Conservation (phyloP, 2,888 invertebrate species). For the Aleiodes testaceus region DNA sequence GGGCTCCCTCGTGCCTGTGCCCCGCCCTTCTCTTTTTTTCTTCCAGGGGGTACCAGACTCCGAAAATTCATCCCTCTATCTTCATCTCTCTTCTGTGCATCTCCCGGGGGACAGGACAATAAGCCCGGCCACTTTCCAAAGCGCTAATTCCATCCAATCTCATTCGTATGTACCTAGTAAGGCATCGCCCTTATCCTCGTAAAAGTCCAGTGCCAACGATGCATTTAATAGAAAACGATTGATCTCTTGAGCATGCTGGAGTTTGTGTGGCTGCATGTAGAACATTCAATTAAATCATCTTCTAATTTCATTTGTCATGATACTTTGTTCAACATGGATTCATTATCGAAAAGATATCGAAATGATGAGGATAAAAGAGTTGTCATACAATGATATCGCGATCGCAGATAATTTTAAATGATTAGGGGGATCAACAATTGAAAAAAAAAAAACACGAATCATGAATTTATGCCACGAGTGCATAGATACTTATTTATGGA, state of each 20-base stretch:
- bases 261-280: slow-evolving; percentile 12
- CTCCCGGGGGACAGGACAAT: slow-evolving; percentile 35
- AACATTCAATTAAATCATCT: background rate
- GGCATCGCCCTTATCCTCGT: slow-evolving; percentile 39
- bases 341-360: no score
- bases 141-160: slow-evolving; percentile 42
- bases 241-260: slow-evolving; percentile 5
- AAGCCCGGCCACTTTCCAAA: slow-evolving; percentile 35
- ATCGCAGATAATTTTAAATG: no score
- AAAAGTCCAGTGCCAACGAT: slow-evolving; percentile 1
- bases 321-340: background rate
- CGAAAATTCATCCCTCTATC: slow-evolving; percentile 42
- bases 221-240: slow-evolving; percentile 38
- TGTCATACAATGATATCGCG: no score
- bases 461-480: no score
- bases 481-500: no score
- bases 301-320: background rate
- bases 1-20: slow-evolving; percentile 61
- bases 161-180: slow-evolving; percentile 35
- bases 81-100: slow-evolving; percentile 17
- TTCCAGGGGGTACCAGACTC: slow-evolving; percentile 55
- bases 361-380: no score
- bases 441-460: no score
- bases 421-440: no score
- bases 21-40: slow-evolving; percentile 62